Percentiles rank a stretch among this genome's conserved stretches.
phyloP scores from a whole-genome alignment of 2,113 vertebrate genomes.

The Macquaria australasica region DNA sequence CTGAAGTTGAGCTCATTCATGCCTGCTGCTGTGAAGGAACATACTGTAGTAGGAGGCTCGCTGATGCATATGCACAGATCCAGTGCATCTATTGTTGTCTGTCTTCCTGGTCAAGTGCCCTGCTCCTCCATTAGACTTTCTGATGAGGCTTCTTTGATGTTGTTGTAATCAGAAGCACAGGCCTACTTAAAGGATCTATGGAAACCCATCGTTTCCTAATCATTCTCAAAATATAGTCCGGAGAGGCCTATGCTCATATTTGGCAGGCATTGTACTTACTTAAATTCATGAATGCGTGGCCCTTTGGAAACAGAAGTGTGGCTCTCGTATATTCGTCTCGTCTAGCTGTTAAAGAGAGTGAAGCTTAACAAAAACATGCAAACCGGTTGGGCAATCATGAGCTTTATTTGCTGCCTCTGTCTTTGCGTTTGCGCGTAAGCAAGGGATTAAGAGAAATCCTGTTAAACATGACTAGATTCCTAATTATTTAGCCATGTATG shows the following conservation, averaged over 20 bases:
- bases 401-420: not conserved
- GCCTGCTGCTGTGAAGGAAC: conserved; percentile 6
- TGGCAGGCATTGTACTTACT: conserved; percentile 15
- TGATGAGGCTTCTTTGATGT: conserved; percentile 82
- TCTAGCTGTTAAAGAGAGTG: conserved; percentile 3
- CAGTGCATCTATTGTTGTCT: conserved; percentile 55
- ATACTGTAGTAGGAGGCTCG: conserved; percentile 1
- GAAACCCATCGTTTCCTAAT: conserved; percentile 63
- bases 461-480: not conserved
- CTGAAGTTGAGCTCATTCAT: conserved; percentile 34
- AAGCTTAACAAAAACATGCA: conserved; percentile 27
- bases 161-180: conserved; percentile 67
- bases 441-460: conserved; percentile 16
- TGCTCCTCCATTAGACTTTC: conserved; percentile 80
- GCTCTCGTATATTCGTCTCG: conserved; percentile 11
- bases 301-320: conserved; percentile 26
- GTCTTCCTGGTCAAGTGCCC: conserved; percentile 71
- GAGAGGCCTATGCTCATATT: conserved; percentile 23
- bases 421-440: conserved; percentile 8
- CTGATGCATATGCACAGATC: conserved; percentile 65
- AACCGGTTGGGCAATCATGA: conserved; percentile 16
- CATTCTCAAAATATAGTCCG: conserved; percentile 52
- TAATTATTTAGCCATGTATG: not conserved
- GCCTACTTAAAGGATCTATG: conserved; percentile 61
- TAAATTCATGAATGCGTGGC: conserved; percentile 56